Conservation (phyloP, 1,140 invertebrate species). For the Mamestra configurata region DNA sequence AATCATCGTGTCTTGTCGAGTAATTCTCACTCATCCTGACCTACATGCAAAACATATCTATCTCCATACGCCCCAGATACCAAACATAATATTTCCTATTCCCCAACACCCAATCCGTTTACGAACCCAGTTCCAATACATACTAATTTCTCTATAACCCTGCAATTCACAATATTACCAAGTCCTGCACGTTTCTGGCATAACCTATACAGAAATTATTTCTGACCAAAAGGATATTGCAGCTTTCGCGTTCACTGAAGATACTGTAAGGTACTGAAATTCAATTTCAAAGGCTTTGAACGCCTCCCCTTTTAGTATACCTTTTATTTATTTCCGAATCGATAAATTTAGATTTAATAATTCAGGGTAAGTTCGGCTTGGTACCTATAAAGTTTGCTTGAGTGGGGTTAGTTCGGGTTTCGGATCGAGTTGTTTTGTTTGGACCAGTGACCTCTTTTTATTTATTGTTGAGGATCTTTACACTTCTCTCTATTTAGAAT, state of each 20-base stretch:
- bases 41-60: not conserved
- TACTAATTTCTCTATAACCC: slow-evolving; percentile 11
- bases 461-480: not conserved
- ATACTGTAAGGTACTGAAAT: slow-evolving; percentile 38
- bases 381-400: slow-evolving; percentile 14
- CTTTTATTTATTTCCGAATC: slow-evolving; percentile 54
- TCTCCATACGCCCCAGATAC: not conserved
- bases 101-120: not conserved
- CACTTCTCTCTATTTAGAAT: not conserved
- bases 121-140: slow-evolving; percentile 11
- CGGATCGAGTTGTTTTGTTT: not conserved
- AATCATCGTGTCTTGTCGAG: too few relatives aligned
- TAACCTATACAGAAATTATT: slow-evolving; percentile 24
- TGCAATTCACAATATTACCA: slow-evolving; percentile 21
- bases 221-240: slow-evolving; percentile 22
- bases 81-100: slow-evolving; percentile 14
- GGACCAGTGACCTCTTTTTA: not conserved
- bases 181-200: not conserved
- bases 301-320: slow-evolving; percentile 42
- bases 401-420: slow-evolving; percentile 20
- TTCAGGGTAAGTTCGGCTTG: slow-evolving; percentile 24
- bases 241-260: not conserved
- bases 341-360: slow-evolving; percentile 54
- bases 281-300: slow-evolving; percentile 48
- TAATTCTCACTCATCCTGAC: not conserved